Evolutionary conservation across 1,140 invertebrate species (phyloP).

Genomic region (Zaprionus vittiger): DNA sequence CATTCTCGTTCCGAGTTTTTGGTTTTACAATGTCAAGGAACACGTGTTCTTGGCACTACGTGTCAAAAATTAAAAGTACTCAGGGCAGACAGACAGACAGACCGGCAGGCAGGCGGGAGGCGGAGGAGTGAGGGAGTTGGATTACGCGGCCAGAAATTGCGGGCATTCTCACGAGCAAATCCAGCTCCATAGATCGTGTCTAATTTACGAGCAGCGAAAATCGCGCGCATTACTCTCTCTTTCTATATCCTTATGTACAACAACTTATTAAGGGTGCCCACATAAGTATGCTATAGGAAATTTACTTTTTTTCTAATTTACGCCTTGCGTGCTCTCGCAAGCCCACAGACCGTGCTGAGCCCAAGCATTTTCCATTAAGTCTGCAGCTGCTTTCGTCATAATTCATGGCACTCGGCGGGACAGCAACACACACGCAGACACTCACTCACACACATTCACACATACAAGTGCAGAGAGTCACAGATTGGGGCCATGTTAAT

Average conservation of each 20-base stretch:
- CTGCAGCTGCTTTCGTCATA: slow-evolving; percentile 79
- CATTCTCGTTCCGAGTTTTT: slow-evolving; percentile 20
- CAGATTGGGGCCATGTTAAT: slow-evolving; percentile 74
- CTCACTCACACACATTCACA: slow-evolving; percentile 9
- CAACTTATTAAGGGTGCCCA: slow-evolving; percentile 47
- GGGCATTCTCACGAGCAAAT: slow-evolving; percentile 1
- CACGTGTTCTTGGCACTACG: slow-evolving; percentile 68
- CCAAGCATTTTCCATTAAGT: slow-evolving; percentile 76
- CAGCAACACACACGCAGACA: slow-evolving; percentile 12
- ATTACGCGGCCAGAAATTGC: not conserved
- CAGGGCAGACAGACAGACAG: not conserved
- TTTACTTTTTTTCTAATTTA: slow-evolving; percentile 68
- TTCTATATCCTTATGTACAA: not conserved
- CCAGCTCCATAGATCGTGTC: slow-evolving; percentile 65
- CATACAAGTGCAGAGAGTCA: slow-evolving; percentile 43
- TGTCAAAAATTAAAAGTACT: slow-evolving; percentile 78
- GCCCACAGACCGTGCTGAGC: slow-evolving; percentile 8
- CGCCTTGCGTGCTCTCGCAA: slow-evolving; percentile 58
- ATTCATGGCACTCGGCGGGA: slow-evolving; percentile 60
- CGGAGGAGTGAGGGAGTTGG: slow-evolving; percentile 4
- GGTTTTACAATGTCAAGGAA: slow-evolving; percentile 60
- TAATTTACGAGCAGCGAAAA: slow-evolving; percentile 65
- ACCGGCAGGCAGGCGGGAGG: not conserved
- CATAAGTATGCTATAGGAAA: slow-evolving; percentile 41
- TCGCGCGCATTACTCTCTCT: slow-evolving; percentile 8